These are phyloP conservation scores for Halesus radiatus DNA, from an alignment of 1,140 invertebrate species.

Conservation along the genomic window DNA sequence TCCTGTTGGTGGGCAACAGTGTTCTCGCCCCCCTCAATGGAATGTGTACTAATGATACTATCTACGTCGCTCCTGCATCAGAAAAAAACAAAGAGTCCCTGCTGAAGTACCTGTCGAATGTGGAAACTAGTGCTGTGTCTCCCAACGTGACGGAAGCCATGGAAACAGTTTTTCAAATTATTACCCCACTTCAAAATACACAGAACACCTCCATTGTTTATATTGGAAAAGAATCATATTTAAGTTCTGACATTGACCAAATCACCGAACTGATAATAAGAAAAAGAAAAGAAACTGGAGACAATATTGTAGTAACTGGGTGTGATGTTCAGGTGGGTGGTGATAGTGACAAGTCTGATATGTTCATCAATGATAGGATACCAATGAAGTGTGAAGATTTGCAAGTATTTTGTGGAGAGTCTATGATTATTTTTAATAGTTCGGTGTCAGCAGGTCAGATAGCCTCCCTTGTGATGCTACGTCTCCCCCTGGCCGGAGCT, in stretches of 20 bases:
- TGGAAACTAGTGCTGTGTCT: neutral
- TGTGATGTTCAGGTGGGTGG: neutral
- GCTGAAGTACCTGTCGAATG: constrained; percentile 21
- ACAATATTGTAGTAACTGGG: neutral
- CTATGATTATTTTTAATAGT: constrained; percentile 22
- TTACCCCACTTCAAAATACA: neutral
- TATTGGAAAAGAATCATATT: constrained; percentile 3
- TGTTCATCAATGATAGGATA: no score
- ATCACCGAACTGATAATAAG: neutral
- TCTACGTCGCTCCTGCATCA: constrained; percentile 17
- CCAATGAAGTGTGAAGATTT: no score
- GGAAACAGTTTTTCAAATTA: constrained; percentile 8
- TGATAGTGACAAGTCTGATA: neutral
- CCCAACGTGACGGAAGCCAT: constrained; percentile 10
- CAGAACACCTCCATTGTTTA: constrained; percentile 7
- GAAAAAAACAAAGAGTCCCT: constrained; percentile 42
- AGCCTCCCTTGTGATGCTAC: constrained; percentile 39
- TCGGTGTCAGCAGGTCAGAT: constrained; percentile 59
- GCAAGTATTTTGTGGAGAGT: constrained; percentile 1
- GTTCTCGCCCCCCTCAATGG: neutral
- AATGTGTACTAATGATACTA: constrained; percentile 56
- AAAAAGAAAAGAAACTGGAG: neutral
- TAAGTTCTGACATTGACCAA: neutral
- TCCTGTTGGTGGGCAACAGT: constrained; percentile 13
- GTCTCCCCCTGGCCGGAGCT: constrained; percentile 61